Base-by-base conservation (phyloP, 2,113 vertebrate genomes). In the Phainopepla nitens region DNA sequence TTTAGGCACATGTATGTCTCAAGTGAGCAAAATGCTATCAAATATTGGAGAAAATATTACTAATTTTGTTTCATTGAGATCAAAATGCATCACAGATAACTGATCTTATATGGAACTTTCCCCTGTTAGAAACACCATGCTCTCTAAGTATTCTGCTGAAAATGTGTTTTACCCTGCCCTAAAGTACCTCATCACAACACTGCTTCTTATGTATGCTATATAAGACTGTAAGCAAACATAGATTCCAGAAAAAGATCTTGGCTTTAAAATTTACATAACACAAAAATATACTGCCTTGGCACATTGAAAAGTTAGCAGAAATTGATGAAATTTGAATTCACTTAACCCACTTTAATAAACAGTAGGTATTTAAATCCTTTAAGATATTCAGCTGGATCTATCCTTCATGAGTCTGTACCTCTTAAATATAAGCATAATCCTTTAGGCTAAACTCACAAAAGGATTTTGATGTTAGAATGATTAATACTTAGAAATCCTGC, bases 241-340 rank as follows among this genome's bases (percentile, higher is more conserved):
- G 36, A 73, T 77, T 93, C 78, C 75, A 84, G 54, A 79, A 94
- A 95, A 94, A 94, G 78, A 85, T 94, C 78, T 90, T 88, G 79
- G 35, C 50, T 95, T 87, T 87, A 58, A 47, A 19, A 54, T 90
- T 95, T 93, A 42, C 68, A 80, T 93, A 86, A 90, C 27, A 80
- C 39, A 66, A 93, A 96, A 96, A 94, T 95, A 91, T 58, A 73
- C 71, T 33, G 42, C 68, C 36, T 95, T 89, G 51, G 35, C 69
- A 83, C 25, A 19, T 16, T 66, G 22, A 95, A 75, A 80, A 92
- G 50, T 62, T 93, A 92, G 78, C 50, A 90, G 65, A 91, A 95
- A 93, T 39, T 1, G 15, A 76, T 66, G 47, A 77, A 94, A 77
- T 81, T 86, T 86, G 18, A 51, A 93, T 96, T 93, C 9, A 62